These are phyloP conservation scores for Beroe ovata DNA, from an alignment of 37 sponge, comb jelly and placozoan genomes.

Conservation along the genomic window DNA sequence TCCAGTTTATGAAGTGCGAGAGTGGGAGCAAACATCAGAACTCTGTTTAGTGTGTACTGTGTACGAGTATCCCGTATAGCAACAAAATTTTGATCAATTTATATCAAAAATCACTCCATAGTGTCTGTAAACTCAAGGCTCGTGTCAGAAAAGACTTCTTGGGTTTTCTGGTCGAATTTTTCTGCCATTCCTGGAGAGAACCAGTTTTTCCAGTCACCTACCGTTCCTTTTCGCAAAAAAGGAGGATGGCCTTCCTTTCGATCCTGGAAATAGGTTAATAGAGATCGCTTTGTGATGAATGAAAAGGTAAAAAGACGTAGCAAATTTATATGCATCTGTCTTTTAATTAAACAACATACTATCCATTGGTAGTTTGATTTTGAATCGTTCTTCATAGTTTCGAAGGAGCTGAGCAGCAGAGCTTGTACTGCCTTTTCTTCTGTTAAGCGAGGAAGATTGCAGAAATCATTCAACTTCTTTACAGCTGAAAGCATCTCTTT, in stretches of 20 bases:
- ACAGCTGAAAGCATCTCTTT: constrained; percentile 31
- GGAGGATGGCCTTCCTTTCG: constrained; percentile 19
- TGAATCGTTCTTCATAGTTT: constrained; percentile 11
- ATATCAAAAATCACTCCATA: background rate
- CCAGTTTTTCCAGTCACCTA: constrained; percentile 61
- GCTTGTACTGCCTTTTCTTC: constrained; percentile 30
- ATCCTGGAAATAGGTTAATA: constrained; percentile 10
- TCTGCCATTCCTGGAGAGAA: constrained; percentile 29
- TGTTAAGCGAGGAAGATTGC: background rate
- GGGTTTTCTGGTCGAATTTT: constrained; percentile 34
- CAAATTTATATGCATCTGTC: no score
- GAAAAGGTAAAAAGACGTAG: no score
- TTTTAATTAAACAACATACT: no score
- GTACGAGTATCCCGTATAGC: no score
- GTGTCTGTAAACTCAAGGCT: background rate
- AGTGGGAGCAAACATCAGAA: no score
- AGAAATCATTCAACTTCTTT: constrained; percentile 45
- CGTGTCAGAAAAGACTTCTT: constrained; percentile 7
- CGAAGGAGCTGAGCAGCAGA: constrained; percentile 18
- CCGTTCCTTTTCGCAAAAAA: constrained; percentile 52
- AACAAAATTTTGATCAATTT: no score
- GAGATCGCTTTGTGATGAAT: no score
- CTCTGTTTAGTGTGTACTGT: no score
- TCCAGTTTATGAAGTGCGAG: no score
- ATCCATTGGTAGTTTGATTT: constrained; percentile 52